Evolutionary conservation across 2,797 vertebrate genomes (phyloP).

Genomic region (Myripristis jacobus): DNA sequence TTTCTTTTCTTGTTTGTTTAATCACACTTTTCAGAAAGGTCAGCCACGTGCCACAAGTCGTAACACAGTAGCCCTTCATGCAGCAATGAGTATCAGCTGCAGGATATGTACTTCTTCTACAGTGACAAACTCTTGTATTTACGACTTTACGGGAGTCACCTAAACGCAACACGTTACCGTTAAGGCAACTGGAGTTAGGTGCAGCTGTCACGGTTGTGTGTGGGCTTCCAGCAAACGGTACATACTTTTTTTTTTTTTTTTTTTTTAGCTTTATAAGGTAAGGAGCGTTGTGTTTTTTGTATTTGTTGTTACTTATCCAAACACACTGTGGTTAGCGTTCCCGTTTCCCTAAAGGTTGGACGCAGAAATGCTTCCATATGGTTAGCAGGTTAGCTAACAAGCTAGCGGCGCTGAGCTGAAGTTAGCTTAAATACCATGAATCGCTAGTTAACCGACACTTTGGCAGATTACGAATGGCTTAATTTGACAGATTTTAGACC

Average conservation of each 20-base stretch:
- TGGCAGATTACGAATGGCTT: not conserved
- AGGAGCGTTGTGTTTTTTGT: constrained; percentile 14
- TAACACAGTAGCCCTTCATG: too few relatives aligned
- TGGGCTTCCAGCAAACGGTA: constrained; percentile 34
- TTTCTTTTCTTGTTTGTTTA: too few relatives aligned
- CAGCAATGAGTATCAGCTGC: too few relatives aligned
- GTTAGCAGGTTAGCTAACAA: constrained; percentile 18
- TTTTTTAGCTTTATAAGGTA: constrained; percentile 54
- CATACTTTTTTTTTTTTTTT: constrained; percentile 10
- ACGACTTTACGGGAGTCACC: not conserved
- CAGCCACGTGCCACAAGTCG: too few relatives aligned
- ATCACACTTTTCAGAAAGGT: too few relatives aligned
- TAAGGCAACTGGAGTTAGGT: constrained; percentile 23
- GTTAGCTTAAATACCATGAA: constrained; percentile 48
- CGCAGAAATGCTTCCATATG: not conserved
- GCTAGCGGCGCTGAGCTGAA: not conserved
- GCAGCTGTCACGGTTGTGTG: constrained; percentile 69
- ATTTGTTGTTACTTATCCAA: not conserved
- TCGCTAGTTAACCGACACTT: constrained; percentile 28
- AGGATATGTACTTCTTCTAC: too few relatives aligned
- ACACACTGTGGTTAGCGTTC: not conserved
- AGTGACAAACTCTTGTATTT: not conserved
- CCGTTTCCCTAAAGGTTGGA: not conserved
- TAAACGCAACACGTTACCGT: constrained; percentile 54
- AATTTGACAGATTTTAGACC: too few relatives aligned